phyloP scores from a whole-genome alignment of 2,888 invertebrate genomes.

The Lithophane semibrunnea region DNA sequence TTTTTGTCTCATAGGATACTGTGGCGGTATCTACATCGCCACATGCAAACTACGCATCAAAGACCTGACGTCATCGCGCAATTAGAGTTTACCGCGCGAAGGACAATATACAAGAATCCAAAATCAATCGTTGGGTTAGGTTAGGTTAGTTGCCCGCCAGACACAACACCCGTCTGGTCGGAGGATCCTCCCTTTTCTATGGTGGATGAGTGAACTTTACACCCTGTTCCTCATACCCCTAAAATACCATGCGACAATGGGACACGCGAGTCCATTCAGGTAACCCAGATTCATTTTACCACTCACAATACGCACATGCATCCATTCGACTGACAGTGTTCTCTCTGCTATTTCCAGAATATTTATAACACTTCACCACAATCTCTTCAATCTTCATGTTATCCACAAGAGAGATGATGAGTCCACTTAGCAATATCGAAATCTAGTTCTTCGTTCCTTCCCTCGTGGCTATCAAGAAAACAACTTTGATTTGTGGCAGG shows the following conservation, averaged over 20 bases:
- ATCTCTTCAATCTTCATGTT: conserved; percentile 9
- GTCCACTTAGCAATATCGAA: conserved; percentile 1
- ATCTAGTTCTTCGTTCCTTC: conserved; percentile 3
- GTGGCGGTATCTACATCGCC: no score
- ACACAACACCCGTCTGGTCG: no score
- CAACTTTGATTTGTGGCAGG: conserved; percentile 35
- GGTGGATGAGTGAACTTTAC: no score
- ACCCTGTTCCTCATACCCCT: no score
- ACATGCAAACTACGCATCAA: no score
- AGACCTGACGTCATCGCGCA: no score
- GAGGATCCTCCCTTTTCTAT: no score
- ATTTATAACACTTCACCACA: neutral
- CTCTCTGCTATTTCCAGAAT: conserved; percentile 6
- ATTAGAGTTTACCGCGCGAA: no score
- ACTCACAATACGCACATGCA: neutral
- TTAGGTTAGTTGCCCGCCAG: no score
- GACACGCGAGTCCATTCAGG: neutral
- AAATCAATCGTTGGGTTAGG: no score
- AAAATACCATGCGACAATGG: neutral
- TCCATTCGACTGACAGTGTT: neutral
- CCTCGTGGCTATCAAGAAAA: conserved; percentile 31
- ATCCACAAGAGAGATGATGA: neutral
- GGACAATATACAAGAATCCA: no score
- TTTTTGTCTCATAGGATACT: neutral
- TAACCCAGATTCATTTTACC: neutral